Evolutionary conservation across 2,797 vertebrate genomes (phyloP), one percentile per base, ranked within the genome.

Genomic region (Arnoldichthys spilopterus): DNA sequence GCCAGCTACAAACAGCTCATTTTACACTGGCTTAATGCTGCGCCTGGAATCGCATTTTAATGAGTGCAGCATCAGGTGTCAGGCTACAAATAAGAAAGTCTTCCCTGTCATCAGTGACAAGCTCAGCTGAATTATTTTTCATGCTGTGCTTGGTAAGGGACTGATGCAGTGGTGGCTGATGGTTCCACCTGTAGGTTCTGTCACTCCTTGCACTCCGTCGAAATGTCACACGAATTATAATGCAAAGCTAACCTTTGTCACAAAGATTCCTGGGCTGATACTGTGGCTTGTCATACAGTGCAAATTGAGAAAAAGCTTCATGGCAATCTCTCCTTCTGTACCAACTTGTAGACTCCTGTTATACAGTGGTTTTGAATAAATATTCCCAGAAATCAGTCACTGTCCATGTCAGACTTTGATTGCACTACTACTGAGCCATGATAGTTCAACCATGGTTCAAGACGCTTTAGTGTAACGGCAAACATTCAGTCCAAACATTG

Each of bases 81-180:
- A 89, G 90, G 90, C 90, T 92, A 91, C 13, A 12, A 26, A 72
- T n/a, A n/a, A n/a, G 47, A 72, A 78, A 89, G 90, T 90, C 93
- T 95, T 90, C 86, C 92, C 92, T 94, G 94, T 95, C 95, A 93
- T 80, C 67, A 77, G 89, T 93, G 93, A 94, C 92, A 95, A 93
- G 92, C 90, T 83, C 88, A 84, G 84, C 85, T 91, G 94, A 96
- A 93, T 96, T 96, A 94, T 96, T 92, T 95, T 94, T 95, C 92
- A 95, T 93, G 92, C 91, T 86, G 89, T 88, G 90, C 85, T 86
- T 87, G 91, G 91, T 92, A 93, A 95, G 91, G 88, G 88, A 87
- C 82, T 82, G 78, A 86, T 68, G 79, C 87, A 91, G 88, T 81
- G 86, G 86, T 76, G 79, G 79, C 85, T 66, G 80, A 74, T 54